phyloP scores from a whole-genome alignment of 1,140 invertebrate genomes.

The Bursaphelenchus mucronatus region DNA sequence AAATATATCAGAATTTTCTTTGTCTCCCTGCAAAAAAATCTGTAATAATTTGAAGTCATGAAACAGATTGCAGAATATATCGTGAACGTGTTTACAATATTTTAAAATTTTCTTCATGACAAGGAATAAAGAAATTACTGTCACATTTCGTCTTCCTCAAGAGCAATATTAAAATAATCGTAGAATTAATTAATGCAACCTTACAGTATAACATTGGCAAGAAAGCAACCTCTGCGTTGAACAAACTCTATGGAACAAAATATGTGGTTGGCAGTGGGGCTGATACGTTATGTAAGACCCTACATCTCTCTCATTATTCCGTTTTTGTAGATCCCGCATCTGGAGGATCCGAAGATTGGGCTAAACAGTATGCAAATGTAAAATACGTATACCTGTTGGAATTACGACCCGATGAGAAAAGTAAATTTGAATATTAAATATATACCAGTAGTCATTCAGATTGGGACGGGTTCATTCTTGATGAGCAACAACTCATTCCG shows the following conservation, averaged over 20 bases:
- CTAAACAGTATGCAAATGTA: constrained; percentile 51
- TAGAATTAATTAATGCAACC: background rate
- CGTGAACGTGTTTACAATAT: too few relatives aligned
- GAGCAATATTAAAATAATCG: background rate
- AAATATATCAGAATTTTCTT: background rate
- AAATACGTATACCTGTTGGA: constrained; percentile 59
- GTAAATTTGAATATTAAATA: constrained; percentile 28
- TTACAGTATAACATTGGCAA: constrained; percentile 60
- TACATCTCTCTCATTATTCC: constrained; percentile 15
- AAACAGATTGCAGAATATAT: too few relatives aligned
- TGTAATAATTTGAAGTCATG: too few relatives aligned
- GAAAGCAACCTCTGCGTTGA: constrained; percentile 48
- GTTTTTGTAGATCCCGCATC: constrained; percentile 55
- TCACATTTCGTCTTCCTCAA: background rate
- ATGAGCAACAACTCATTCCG: constrained; percentile 55
- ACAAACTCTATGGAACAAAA: constrained; percentile 57
- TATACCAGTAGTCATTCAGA: constrained; percentile 40
- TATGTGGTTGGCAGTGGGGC: constrained; percentile 58
- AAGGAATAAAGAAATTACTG: too few relatives aligned
- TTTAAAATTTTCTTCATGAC: too few relatives aligned
- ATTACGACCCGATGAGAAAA: constrained; percentile 59
- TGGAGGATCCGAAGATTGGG: constrained; percentile 60
- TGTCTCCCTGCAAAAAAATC: background rate
- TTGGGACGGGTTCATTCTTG: constrained; percentile 60
- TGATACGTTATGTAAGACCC: constrained; percentile 47